Percentiles rank a stretch among this genome's conserved stretches.
phyloP scores from a whole-genome alignment of 2,113 vertebrate genomes.

The Heterochromis multidens region DNA sequence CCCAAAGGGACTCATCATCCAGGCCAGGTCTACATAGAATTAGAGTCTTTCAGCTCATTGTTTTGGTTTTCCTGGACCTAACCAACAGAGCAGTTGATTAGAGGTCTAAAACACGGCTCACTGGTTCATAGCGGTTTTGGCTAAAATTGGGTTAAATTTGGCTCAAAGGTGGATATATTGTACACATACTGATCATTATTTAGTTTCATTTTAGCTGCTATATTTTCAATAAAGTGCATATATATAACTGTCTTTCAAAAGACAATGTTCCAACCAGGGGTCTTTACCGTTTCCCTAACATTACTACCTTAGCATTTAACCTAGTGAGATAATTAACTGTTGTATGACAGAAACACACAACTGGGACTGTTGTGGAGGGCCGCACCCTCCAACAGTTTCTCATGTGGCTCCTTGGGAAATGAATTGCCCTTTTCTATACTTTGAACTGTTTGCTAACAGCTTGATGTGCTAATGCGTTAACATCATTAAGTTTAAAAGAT shows the following conservation, averaged over 20 bases:
- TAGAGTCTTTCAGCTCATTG: background rate
- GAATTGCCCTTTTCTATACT: background rate
- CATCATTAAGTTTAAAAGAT: background rate
- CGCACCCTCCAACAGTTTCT: no score
- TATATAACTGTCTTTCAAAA: no score
- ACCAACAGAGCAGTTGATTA: background rate
- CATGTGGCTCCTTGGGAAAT: background rate
- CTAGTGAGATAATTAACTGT: background rate
- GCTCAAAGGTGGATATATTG: background rate
- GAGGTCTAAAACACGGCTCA: background rate
- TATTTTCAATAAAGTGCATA: background rate
- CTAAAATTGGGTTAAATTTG: background rate
- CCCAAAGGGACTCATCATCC: background rate
- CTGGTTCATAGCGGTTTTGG: background rate
- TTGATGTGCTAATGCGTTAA: background rate
- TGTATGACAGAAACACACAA: background rate
- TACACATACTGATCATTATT: no score
- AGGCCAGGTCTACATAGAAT: background rate
- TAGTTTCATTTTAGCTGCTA: background rate
- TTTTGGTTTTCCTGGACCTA: background rate
- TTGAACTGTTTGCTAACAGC: background rate
- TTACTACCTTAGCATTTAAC: no score
- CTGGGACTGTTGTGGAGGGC: background rate
- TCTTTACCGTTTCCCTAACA: background rate
- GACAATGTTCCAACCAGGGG: background rate